These are phyloP conservation scores for Elymnias hypermnestra DNA, from an alignment of 1,140 invertebrate species.

Conservation along the genomic window DNA sequence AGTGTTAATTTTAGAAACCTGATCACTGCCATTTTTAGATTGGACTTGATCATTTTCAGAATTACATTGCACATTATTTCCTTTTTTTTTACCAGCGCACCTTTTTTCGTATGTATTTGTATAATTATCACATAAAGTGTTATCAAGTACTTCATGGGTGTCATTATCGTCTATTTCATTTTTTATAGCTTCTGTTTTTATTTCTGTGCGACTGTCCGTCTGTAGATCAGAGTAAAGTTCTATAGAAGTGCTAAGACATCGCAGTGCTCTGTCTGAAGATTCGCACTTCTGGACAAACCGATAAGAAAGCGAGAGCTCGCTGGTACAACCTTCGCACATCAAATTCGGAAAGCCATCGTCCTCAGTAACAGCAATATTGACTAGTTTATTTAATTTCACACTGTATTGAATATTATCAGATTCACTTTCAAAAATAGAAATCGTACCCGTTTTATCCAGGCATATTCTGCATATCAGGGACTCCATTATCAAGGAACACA, in stretches of 20 bases:
- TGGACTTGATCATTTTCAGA: no score
- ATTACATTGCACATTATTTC: no score
- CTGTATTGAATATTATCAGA: slow-evolving; percentile 42
- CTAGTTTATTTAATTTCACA: slow-evolving; percentile 49
- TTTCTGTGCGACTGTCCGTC: slow-evolving; percentile 20
- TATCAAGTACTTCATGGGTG: slow-evolving; percentile 22
- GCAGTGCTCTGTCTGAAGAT: slow-evolving; percentile 48
- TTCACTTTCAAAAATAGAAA: slow-evolving; percentile 49
- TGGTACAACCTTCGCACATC: slow-evolving; percentile 46
- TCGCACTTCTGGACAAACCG: slow-evolving; percentile 58
- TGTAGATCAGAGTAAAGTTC: slow-evolving; percentile 23
- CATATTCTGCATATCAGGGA: slow-evolving; percentile 54
- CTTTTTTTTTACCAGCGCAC: not conserved
- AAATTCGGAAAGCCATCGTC: slow-evolving; percentile 51
- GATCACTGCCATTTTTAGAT: no score
- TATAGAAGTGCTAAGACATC: slow-evolving; percentile 22
- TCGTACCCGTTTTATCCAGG: slow-evolving; percentile 41
- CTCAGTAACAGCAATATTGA: slow-evolving; percentile 42
- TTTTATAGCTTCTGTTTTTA: slow-evolving; percentile 33
- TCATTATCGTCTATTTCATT: slow-evolving; percentile 31
- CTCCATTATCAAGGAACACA: slow-evolving; percentile 29
- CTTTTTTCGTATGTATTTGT: slow-evolving; percentile 1
- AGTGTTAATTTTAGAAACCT: no score
- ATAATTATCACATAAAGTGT: slow-evolving; percentile 13
- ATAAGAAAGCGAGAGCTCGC: slow-evolving; percentile 43